These are phyloP conservation scores for Leptinotarsa tumamoca DNA, from an alignment of 2,888 invertebrate genomes.

Conservation along the genomic window DNA sequence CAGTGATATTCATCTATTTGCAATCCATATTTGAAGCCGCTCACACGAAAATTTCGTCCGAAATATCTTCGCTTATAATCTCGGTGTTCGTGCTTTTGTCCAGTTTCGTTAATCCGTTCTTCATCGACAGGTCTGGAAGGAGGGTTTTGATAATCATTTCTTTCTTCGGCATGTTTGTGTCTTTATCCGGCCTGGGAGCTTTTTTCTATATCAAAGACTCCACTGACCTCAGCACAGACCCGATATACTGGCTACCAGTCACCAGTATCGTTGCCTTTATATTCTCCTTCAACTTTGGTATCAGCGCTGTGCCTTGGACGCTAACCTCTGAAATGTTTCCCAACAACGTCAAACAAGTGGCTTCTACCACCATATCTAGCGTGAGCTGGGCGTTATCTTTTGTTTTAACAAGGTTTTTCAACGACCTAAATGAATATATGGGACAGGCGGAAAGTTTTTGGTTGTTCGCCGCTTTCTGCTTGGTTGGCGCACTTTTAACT, in stretches of 20 bases:
- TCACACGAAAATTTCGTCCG: conserved; percentile 72
- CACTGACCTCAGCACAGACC: conserved; percentile 63
- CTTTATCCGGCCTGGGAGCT: conserved; percentile 70
- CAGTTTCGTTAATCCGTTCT: conserved; percentile 77
- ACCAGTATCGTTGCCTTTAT: conserved; percentile 79
- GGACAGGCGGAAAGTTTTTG: conserved; percentile 78
- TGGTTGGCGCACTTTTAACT: conserved; percentile 51
- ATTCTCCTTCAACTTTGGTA: conserved; percentile 69
- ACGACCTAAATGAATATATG: conserved; percentile 68
- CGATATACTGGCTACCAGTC: conserved; percentile 79
- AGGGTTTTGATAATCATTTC: conserved; percentile 78
- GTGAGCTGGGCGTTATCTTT: conserved; percentile 81
- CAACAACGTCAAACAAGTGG: conserved; percentile 78
- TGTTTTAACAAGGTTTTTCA: conserved; percentile 78
- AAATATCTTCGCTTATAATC: conserved; percentile 80
- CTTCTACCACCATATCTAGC: conserved; percentile 79
- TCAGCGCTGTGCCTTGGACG: conserved; percentile 86
- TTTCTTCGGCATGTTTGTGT: conserved; percentile 74
- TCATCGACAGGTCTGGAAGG: conserved; percentile 82
- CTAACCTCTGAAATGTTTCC: conserved; percentile 84
- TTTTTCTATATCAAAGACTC: conserved; percentile 68
- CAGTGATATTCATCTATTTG: conserved; percentile 68
- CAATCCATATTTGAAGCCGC: conserved; percentile 77
- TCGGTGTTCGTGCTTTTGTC: conserved; percentile 79
- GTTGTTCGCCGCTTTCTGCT: conserved; percentile 72